These are phyloP conservation scores for Diarsia rubi DNA, from an alignment of 2,888 invertebrate species.

Conservation along the genomic window DNA sequence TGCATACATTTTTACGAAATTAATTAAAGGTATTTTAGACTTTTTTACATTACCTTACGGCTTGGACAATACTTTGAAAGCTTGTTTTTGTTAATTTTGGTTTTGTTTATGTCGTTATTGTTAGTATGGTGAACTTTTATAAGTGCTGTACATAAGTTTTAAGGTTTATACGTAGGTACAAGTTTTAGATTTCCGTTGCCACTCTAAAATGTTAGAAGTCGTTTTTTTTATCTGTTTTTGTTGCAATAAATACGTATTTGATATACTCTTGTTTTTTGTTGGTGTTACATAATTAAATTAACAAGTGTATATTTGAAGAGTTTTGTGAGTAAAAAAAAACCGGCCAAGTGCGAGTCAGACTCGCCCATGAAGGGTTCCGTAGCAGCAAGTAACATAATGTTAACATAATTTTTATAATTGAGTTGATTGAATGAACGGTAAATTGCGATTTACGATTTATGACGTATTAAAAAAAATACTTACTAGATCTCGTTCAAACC, in stretches of 20 bases:
- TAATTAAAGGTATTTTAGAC: neutral
- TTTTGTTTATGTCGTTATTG: constrained; percentile 3
- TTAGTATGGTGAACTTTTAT: constrained; percentile 35
- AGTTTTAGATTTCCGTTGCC: constrained; percentile 35
- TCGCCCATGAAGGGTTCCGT: no score
- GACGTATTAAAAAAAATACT: no score
- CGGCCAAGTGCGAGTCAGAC: no score
- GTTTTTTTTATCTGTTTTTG: constrained; percentile 23
- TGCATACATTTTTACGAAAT: neutral
- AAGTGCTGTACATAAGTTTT: constrained; percentile 50
- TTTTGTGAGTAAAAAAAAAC: no score
- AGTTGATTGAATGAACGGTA: no score
- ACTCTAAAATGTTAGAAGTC: constrained; percentile 20
- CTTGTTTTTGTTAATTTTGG: neutral
- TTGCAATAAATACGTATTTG: constrained; percentile 33
- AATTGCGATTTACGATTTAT: no score
- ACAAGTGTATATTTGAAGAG: no score
- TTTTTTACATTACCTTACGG: neutral
- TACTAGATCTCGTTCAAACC: no score
- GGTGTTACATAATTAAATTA: no score
- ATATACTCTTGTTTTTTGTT: neutral
- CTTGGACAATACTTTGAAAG: neutral
- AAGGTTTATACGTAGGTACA: constrained; percentile 45
- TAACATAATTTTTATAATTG: no score
- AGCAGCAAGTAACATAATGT: no score